Base-by-base conservation (phyloP, 2,797 vertebrate genomes). In the Chaetophractus vellerosus region DNA sequence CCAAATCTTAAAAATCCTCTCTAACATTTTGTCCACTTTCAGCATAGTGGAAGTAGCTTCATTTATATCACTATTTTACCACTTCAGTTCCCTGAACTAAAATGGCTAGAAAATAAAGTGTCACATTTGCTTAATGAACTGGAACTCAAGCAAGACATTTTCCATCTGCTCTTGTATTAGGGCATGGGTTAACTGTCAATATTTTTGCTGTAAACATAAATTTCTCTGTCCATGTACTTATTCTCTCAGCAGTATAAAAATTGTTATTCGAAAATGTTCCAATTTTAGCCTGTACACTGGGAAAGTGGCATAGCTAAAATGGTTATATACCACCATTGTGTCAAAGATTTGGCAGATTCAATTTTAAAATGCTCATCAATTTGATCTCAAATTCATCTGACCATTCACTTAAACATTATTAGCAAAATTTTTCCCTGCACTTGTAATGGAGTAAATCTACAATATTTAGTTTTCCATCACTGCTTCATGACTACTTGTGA, bases 101-200 rank as follows among this genome's bases (percentile, higher is more conserved):
- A 98, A 98, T 63, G 94, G 85, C 93, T 97, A 93, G 94, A 98
- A 98, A 98, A 98, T 97, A 98, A 98, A 98, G 86, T 97, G 97
- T 98, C 98, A 98, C 94, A 97, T 98, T 98, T 98, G 90, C 93
- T 98, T 98, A 98, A 98, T 97, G 96, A 98, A 98, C 88, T 98
- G 95, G 95, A 98, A 97, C 85, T 98, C 97, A 98, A 86, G 97
- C 88, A 97, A 98, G 96, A 96, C 97, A 98, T 97, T 98, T 98
- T 98, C 97, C 98, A 98, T 98, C 96, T 98, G 6, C 86, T 98
- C 96, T 92, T 92, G 11, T 94, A 97, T 96, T 96, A 98, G 91
- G 76, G 81, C 96, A 98, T 63, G 68, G 96, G 97, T 97, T 98
- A 98, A 98, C 95, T 97, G 97, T 98, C 97, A 97, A 96, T 97